These are phyloP conservation scores for Eilema sororculum DNA, from an alignment of 2,888 invertebrate genomes.

Conservation along the genomic window DNA sequence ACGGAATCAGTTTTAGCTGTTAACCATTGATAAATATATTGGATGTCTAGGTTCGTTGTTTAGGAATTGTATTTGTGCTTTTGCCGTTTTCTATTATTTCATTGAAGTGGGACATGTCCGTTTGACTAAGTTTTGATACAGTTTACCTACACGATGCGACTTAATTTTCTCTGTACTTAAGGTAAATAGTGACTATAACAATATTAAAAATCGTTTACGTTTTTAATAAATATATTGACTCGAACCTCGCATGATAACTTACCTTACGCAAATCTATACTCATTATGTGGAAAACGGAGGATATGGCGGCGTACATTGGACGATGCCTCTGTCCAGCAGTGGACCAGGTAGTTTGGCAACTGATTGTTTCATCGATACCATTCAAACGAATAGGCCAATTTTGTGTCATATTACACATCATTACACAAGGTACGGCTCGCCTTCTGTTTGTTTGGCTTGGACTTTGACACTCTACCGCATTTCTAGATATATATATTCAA, in stretches of 20 bases:
- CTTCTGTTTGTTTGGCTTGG: too few species aligned
- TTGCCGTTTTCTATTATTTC: conserved; percentile 27
- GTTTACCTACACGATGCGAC: not conserved
- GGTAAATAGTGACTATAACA: too few species aligned
- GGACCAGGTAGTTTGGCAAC: not conserved
- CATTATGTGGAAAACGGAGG: not conserved
- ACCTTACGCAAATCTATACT: not conserved
- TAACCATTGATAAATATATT: conserved; percentile 3
- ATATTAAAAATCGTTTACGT: too few species aligned
- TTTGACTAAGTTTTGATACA: not conserved
- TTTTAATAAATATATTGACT: too few species aligned
- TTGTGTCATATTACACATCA: not conserved
- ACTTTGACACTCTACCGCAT: too few species aligned
- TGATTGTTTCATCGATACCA: not conserved
- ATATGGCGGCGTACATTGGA: not conserved
- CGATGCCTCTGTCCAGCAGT: not conserved
- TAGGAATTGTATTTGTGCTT: conserved; percentile 13
- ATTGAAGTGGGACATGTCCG: not conserved
- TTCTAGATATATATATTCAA: too few species aligned
- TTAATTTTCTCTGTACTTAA: not conserved
- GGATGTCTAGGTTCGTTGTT: conserved; percentile 28
- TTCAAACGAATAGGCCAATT: not conserved
- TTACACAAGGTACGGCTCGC: too few species aligned
- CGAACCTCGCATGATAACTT: too few species aligned
- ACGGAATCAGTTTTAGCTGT: not conserved